Evolutionary conservation across 2,888 invertebrate genomes (phyloP), one percentile per base, ranked within the genome.

Genomic region (Lissonota sp.): DNA sequence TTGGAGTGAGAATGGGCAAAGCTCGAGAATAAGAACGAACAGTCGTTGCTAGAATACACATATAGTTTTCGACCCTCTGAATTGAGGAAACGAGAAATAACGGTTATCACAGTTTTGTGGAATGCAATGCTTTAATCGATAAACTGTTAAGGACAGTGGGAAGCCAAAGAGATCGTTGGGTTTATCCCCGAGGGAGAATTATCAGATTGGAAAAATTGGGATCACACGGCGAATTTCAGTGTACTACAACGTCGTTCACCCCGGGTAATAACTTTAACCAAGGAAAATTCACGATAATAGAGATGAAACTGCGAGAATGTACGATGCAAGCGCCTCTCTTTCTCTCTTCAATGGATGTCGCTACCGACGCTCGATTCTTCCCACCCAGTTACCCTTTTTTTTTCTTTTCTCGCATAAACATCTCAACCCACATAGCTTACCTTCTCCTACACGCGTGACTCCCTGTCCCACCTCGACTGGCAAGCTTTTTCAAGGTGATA

Each of bases 201-300:
- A 26, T 26, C 26, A 46, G 49, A 42, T 67, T 60, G 67, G 40
- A 66, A 53, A 74, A 60, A 67, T 51, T 57, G 73, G 76, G 80
- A 79, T 80, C 80, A 73, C 62, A 14, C 7, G 72, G 62, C 53
- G 26, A 26, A 26, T 26, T 79, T 62, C 57, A 39, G 83, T 12
- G 6, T 3, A n/a, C 12, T 6, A 51, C 66, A 60, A 67, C 62
- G 74, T 84, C 83, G 83, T 82, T 26, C 55, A 57, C 42, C 60
- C 37, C 51, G 58, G 10, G 88, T 87, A 86, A 88, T 89, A 88
- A 89, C 86, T 88, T 88, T 72, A 26, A 26, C 86, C 84, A 87
- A 86, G 83, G 86, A 86, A 86, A 89, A 89, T 88, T 88, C 88
- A 89, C 87, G 88, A 88, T 88, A 89, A 89, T 89, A 88, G 88